Conservation (phyloP, 2,797 vertebrate species). For the Sebastes variabilis region DNA sequence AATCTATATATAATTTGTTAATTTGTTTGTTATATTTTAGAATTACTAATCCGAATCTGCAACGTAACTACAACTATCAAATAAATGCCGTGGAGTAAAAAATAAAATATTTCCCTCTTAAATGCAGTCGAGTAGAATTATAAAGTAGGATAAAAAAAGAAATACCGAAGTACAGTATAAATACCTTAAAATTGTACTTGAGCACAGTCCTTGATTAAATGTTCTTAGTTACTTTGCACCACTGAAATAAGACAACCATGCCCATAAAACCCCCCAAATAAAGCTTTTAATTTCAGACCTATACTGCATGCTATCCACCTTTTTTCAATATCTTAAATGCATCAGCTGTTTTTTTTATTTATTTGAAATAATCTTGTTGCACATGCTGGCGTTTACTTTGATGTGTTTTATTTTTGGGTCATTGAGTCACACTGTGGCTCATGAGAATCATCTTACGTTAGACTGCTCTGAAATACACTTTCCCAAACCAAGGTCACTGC, state of each 20-base stretch:
- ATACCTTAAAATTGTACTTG: too few relatives aligned
- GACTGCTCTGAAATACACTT: constrained; percentile 31
- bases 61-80: too few relatives aligned
- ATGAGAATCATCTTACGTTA: constrained; percentile 44
- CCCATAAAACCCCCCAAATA: too few relatives aligned
- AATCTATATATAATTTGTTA: too few relatives aligned
- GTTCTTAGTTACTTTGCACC: background rate
- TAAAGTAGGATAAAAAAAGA: too few relatives aligned
- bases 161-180: too few relatives aligned
- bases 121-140: background rate
- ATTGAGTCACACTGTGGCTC: constrained; percentile 47
- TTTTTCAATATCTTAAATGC: background rate
- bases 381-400: background rate
- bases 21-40: too few relatives aligned
- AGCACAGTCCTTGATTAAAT: too few relatives aligned
- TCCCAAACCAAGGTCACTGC: constrained; percentile 35
- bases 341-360: background rate
- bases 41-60: too few relatives aligned
- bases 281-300: background rate
- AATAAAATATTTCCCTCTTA: too few relatives aligned
- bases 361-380: background rate
- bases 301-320: background rate
- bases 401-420: constrained; percentile 32
- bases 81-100: too few relatives aligned
- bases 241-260: background rate